Base-by-base conservation (phyloP, 2,113 vertebrate genomes). In the Callipepla squamata region DNA sequence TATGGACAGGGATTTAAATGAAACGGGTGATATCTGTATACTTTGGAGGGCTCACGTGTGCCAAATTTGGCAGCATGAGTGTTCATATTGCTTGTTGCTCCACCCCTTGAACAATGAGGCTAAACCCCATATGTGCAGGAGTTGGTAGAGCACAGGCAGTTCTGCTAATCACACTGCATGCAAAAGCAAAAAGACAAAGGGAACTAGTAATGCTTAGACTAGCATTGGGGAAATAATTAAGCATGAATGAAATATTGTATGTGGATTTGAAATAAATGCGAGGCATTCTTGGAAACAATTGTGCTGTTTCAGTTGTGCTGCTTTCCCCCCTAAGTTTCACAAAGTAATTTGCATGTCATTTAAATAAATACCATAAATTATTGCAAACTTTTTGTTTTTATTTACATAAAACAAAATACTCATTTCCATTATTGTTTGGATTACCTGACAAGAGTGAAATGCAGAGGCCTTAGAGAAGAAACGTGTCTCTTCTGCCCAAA, bases 151-250 rank as follows among this genome's bases (percentile, higher is more conserved):
- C 80, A 70, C 80, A 94, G 77, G 93, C 47, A 70, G 76, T 90
- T 94, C 68, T 58, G 88, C 89, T 95, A 94, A 96, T 89, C 96
- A 87, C 1, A 7, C 66, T 79, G 90, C 82, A 58, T 83, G 93
- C 96, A 89, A 95, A 94, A 95, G 55, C 75, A 93, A 91, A 67
- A 45, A 95, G 95, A 97, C 96, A 97, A 97, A 97, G 92, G 87
- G 87, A 88, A 92, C 61, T 66, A 68, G 92, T 78, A 96, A 78
- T 13, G 81, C 92, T 89, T 78, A 85, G 66, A 70, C 67, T 85
- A 92, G 83, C 93, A 28, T 66, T 82, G 92, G 95, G 92, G 74
- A 95, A 94, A 95, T 91, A 92, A 96, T 96, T 92, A 96, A 59
- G 88, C 79, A 75, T 81, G 69, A 91, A 94, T 95, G 92, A 94